Conservation (phyloP, 2,113 vertebrate genomes). For the Heterocephalus glaber region DNA sequence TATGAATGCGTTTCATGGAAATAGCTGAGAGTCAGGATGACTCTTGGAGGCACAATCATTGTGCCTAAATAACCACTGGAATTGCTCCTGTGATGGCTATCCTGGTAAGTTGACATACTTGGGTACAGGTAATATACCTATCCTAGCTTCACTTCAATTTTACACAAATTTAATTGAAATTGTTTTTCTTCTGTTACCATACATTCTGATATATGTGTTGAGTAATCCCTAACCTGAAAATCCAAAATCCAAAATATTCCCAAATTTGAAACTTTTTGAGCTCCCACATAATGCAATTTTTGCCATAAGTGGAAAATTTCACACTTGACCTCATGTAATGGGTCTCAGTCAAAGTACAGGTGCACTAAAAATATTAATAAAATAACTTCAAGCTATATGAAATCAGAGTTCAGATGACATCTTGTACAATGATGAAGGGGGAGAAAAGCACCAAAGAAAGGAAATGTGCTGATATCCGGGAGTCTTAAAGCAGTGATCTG, state of each 20-base stretch:
- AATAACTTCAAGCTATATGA: background rate
- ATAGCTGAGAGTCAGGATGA: background rate
- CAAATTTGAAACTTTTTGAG: background rate
- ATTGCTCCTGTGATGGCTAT: background rate
- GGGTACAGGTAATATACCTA: background rate
- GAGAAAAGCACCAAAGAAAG: background rate
- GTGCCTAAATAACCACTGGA: background rate
- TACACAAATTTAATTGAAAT: background rate
- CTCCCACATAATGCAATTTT: background rate
- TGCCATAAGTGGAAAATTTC: no score
- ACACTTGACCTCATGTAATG: background rate
- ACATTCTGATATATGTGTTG: no score
- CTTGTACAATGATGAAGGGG: background rate
- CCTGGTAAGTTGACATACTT: background rate
- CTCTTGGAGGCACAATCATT: background rate
- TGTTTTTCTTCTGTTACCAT: background rate
- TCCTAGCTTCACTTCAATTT: no score
- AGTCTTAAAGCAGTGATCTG: background rate
- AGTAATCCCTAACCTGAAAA: background rate
- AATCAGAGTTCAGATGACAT: background rate
- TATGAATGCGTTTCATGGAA: background rate
- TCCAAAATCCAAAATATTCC: background rate
- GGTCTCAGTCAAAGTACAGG: background rate
- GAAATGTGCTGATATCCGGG: background rate
- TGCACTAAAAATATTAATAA: background rate